phyloP scores from a whole-genome alignment of 2,113 vertebrate species.

The Chaetops frenatus region DNA sequence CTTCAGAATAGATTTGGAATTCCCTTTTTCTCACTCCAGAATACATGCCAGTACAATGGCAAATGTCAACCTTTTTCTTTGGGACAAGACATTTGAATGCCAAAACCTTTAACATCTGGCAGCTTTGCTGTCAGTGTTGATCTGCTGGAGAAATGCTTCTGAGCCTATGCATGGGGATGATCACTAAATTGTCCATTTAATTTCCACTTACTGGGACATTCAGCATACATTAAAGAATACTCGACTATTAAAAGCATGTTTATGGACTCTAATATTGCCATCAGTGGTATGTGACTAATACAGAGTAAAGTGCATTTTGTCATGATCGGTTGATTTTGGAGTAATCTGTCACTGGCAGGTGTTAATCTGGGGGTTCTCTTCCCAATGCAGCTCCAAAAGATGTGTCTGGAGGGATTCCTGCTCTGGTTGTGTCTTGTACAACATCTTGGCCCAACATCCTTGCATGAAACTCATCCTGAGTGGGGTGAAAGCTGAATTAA shows the following conservation, averaged over 20 bases:
- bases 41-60: background rate
- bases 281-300: slow-evolving; percentile 70
- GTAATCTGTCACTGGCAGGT: slow-evolving; percentile 59
- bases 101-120: slow-evolving; percentile 40
- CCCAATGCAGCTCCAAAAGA: background rate
- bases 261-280: slow-evolving; percentile 66
- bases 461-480: background rate
- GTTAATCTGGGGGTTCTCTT: slow-evolving; percentile 45
- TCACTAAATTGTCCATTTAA: slow-evolving; percentile 72
- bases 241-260: slow-evolving; percentile 76
- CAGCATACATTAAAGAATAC: slow-evolving; percentile 64
- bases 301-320: slow-evolving; percentile 57
- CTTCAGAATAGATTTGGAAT: background rate
- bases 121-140: slow-evolving; percentile 48
- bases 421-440: background rate
- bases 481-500: background rate
- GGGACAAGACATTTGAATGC: background rate
- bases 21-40: background rate
- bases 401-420: background rate
- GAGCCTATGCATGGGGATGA: slow-evolving; percentile 45
- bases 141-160: slow-evolving; percentile 14
- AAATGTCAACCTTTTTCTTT: background rate
- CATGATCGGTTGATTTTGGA: slow-evolving; percentile 50
- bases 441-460: background rate
- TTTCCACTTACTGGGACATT: slow-evolving; percentile 67